These are phyloP conservation scores for Sialia sialis DNA, from an alignment of 2,113 vertebrate genomes.

Conservation along the genomic window DNA sequence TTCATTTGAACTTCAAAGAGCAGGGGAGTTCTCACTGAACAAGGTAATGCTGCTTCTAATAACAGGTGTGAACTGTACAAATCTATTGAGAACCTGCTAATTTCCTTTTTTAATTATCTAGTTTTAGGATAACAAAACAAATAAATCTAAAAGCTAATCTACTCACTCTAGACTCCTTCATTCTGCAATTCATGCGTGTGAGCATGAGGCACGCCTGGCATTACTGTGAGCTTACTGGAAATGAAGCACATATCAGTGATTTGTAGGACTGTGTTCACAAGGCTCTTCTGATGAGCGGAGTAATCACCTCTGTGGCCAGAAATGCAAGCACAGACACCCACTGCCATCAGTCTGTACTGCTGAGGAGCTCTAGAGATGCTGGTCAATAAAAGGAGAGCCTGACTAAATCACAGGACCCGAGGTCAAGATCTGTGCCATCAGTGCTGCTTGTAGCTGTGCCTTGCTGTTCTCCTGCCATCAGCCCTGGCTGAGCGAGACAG, in stretches of 20 bases:
- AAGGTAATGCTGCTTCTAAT: neutral
- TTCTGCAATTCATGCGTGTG: accelerated
- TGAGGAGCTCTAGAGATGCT: neutral
- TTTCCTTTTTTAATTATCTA: neutral
- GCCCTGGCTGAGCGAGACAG: neutral
- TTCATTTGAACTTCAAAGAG: neutral
- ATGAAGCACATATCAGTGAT: neutral
- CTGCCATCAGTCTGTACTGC: neutral
- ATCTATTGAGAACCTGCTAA: neutral
- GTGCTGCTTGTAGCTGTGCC: neutral
- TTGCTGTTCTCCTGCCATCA: neutral
- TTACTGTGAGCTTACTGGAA: neutral
- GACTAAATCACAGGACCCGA: neutral
- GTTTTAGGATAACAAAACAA: neutral
- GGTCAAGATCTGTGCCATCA: neutral
- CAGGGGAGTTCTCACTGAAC: neutral
- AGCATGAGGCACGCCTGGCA: neutral
- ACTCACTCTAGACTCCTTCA: neutral
- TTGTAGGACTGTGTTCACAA: neutral
- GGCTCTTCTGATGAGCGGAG: neutral
- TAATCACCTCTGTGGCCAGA: neutral
- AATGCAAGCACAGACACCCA: too few relatives aligned
- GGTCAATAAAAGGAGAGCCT: neutral
- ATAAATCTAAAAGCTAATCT: neutral
- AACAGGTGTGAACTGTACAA: neutral